Evolutionary conservation across 2,797 vertebrate species (phyloP), one percentile per base, ranked within the genome.

Genomic region (Sebastes diploproa): DNA sequence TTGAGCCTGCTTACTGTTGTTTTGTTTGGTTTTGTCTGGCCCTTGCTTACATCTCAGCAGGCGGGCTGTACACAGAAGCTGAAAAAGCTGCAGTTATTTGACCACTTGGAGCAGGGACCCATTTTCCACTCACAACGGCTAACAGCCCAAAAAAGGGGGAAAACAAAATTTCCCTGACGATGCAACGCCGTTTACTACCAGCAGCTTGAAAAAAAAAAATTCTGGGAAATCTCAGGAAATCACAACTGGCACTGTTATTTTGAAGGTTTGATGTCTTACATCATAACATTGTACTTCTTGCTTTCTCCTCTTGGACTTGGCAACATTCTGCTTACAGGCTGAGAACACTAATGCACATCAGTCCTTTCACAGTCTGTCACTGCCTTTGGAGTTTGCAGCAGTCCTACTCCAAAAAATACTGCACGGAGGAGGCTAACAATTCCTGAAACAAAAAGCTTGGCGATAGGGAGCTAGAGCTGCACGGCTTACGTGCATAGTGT

Each of bases 161-260:
- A 55, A 79, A 83, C 83, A 50, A 63, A 62, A 74, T 84, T 80
- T 85, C 71, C 70, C 67, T 82, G 82, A 84, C 58, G 63, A 88
- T 64, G 78, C 72, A 83, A 80, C 88, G 90, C 68, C 72, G 11
- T 84, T 91, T 83, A 83, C 85, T 78, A 88, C 77, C 75, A 85
- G 82, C 71, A 75, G 54, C 25, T 81, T 77, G 59, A 64, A 76
- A 82, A 82, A 87, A 75, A 78, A 80, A 85, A 83, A 38, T 80
- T 87, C 89, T 77, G 82, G 86, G 80, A 93, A 93, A 88, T 89
- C 81, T 88, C 90, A 92, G 92, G 87, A 93, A 95, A 93, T 93
- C 90, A 80, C 87, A 92, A 89, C 78, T 90, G 91, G 91, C 87
- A 89, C 83, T 90, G 83, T 92, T 94, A 90, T 92, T 93, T 87